Percentiles rank a stretch among this genome's conserved stretches.
These are phyloP conservation scores for Strigops habroptila DNA, from an alignment of 2,113 vertebrate species.

Conservation along the genomic window DNA sequence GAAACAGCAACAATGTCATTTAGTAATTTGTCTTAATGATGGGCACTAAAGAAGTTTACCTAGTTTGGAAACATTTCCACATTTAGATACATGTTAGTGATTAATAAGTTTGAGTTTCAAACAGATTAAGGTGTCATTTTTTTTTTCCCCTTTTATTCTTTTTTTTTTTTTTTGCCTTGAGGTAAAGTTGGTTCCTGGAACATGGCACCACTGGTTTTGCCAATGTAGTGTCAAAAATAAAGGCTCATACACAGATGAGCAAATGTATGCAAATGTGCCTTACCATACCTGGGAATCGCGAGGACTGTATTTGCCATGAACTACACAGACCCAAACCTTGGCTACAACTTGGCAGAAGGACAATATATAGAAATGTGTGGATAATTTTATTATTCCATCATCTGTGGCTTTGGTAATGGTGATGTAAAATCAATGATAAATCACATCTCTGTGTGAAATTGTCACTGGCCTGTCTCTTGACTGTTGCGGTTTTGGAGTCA, in stretches of 20 bases:
- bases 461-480: not conserved
- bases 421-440: slow-evolving; percentile 21
- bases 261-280: not conserved
- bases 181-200: not conserved
- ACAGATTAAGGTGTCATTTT: not conserved
- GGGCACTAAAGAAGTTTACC: not conserved
- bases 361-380: not conserved
- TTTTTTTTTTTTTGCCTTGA: not conserved
- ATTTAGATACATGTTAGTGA: not conserved
- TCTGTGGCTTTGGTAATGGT: not conserved
- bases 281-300: not conserved
- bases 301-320: not conserved
- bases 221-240: not conserved
- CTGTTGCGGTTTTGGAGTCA: not conserved
- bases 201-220: not conserved
- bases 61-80: not conserved
- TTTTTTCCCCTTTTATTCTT: not conserved
- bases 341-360: not conserved
- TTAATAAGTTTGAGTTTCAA: not conserved
- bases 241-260: not conserved
- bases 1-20: not conserved
- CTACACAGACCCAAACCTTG: not conserved
- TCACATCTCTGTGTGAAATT: slow-evolving; percentile 8
- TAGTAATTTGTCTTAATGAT: not conserved
- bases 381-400: not conserved